Conservation (phyloP, 2,113 vertebrate species). For the Psilopogon haemacephalus region DNA sequence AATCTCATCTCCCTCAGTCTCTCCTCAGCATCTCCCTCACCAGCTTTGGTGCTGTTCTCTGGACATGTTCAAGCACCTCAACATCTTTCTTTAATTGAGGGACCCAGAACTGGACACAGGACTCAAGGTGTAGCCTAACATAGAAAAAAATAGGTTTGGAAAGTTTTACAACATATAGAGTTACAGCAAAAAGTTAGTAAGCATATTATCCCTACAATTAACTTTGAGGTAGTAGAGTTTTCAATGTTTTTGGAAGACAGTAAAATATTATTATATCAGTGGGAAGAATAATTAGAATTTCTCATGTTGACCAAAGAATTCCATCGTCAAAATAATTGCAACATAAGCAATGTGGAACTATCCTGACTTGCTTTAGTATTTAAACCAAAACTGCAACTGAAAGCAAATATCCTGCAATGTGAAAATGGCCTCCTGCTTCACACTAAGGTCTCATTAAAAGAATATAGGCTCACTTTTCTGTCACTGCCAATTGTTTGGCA, state of each 20-base stretch:
- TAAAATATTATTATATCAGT: neutral
- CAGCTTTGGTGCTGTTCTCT: too few species aligned
- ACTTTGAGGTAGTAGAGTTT: neutral
- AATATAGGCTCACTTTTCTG: neutral
- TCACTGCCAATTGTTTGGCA: neutral
- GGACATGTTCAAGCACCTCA: too few species aligned
- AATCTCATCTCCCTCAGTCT: too few species aligned
- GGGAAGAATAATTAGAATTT: neutral
- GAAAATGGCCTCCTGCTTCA: neutral
- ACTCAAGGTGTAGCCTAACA: too few species aligned
- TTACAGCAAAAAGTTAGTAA: neutral
- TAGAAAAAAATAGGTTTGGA: neutral
- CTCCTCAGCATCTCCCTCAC: too few species aligned
- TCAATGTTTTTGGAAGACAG: neutral
- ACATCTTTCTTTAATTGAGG: too few species aligned
- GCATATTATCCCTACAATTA: neutral
- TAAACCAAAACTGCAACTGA: neutral
- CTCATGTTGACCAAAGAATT: neutral
- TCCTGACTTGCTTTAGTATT: neutral
- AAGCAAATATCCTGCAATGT: neutral
- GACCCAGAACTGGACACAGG: too few species aligned
- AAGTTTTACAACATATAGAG: neutral
- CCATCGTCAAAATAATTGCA: neutral
- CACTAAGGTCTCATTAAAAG: neutral
- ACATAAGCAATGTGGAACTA: neutral